Base-by-base conservation (phyloP, 2,797 vertebrate genomes). In the Macropodus opercularis region DNA sequence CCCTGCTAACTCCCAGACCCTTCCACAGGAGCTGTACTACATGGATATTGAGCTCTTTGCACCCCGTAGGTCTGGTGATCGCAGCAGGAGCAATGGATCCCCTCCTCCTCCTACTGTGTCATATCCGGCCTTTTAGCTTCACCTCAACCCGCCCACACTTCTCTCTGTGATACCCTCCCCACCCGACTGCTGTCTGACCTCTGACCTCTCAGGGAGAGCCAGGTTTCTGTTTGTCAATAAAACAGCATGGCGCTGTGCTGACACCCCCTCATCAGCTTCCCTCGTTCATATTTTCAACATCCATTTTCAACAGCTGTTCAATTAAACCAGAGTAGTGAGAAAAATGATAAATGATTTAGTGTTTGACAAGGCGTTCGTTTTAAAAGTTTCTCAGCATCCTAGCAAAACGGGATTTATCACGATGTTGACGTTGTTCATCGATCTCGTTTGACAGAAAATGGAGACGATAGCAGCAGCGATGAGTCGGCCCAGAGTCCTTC, bases 401-500 rank as follows among this genome's bases (percentile, higher is more conserved):
- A 1, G n/a, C 18, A 3, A 8, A 8, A 1, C 39, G 7, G 2
- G 0, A 41, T 21, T 41, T 26, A 10, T 35, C 11, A 19, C 4
- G 14, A 24, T 14, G 27, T 18, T 70, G 3, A 76, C 44, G 7
- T 24, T 18, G 32, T 73, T 75, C 23, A 21, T 31, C 55, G 22
- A 56, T 74, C 27, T 88, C 29, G 12, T 87, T 65, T 67, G 27
- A 75, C 91, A 98, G 97, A 98, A 81, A 96, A 95, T 23, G 85
- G 89, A 54, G 96, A 98, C 14, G 95, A 98, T 46, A 99, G 97
- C 85, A 95, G 95, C 84, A 97, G 97, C 56, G 97, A 99, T 27
- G 97, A 99, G 34, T 95, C 96, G 0, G 88, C 96, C 23, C 92
- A 93, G 55, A 99, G 97, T 68, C 97, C 97, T 2, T 94, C 95